These are phyloP conservation scores for Zaprionus nigranus DNA, from an alignment of 1,140 invertebrate species.

Conservation along the genomic window DNA sequence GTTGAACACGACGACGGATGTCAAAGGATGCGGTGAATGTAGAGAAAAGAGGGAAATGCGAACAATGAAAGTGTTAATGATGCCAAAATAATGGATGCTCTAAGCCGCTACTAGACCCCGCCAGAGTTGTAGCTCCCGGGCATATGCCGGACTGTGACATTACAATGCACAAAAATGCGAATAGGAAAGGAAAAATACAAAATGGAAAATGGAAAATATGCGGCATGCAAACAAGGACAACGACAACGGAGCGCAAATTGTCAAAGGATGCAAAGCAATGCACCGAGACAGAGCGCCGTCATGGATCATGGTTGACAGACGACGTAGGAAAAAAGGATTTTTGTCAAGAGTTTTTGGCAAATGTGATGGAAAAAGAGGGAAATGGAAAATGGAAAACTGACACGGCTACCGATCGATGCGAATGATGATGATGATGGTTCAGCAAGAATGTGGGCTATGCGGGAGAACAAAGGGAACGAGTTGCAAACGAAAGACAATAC, in stretches of 20 bases:
- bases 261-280: constrained; percentile 66
- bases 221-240: constrained; percentile 56
- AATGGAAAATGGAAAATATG: constrained; percentile 37
- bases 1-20: constrained; percentile 31
- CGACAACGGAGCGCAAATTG: constrained; percentile 37
- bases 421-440: constrained; percentile 32
- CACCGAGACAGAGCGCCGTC: constrained; percentile 41
- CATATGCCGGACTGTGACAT: constrained; percentile 32
- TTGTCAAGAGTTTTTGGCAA: constrained; percentile 55
- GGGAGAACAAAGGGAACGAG: constrained; percentile 68
- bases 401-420: constrained; percentile 47
- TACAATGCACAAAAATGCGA: constrained; percentile 68
- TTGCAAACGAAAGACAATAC: constrained; percentile 63
- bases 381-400: constrained; percentile 49
- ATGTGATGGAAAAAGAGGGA: constrained; percentile 15
- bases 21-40: constrained; percentile 41
- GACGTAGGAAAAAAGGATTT: constrained; percentile 36
- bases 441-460: constrained; percentile 29
- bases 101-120: constrained; percentile 21
- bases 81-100: constrained; percentile 70
- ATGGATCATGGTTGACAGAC: constrained; percentile 43
- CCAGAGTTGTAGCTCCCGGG: constrained; percentile 6
- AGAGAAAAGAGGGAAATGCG: background rate
- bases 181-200: constrained; percentile 6
- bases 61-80: constrained; percentile 82